These are phyloP conservation scores for Steinernema khuongi DNA, from an alignment of 1,140 invertebrate genomes.

Conservation along the genomic window DNA sequence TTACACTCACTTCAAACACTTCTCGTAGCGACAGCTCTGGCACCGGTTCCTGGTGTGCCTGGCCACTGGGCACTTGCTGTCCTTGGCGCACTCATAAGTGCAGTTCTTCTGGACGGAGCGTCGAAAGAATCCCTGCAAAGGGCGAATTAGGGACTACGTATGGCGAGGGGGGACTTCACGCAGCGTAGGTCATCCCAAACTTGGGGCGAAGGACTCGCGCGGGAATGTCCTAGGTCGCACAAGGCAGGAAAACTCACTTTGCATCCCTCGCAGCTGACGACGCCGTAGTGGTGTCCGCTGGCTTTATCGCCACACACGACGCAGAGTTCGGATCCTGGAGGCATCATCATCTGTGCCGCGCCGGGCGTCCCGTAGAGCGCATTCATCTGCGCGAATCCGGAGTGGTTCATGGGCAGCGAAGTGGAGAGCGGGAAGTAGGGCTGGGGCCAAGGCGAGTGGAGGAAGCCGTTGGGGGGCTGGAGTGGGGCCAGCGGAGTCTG, in stretches of 20 bases:
- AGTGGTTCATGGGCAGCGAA: background rate
- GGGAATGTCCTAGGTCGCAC: slow-evolving; percentile 36
- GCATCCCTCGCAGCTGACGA: slow-evolving; percentile 67
- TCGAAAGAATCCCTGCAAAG: slow-evolving; percentile 81
- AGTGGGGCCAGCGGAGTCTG: background rate
- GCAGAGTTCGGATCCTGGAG: slow-evolving; percentile 48
- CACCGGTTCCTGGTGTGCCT: slow-evolving; percentile 93
- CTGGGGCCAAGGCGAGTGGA: background rate
- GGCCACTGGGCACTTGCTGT: slow-evolving; percentile 89
- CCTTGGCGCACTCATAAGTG: slow-evolving; percentile 87
- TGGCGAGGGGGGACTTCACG: background rate
- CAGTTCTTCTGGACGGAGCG: slow-evolving; percentile 69
- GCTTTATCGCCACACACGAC: slow-evolving; percentile 61
- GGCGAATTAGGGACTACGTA: too few relatives aligned
- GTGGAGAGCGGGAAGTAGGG: background rate
- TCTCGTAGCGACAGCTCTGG: slow-evolving; percentile 94
- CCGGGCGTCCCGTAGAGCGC: background rate
- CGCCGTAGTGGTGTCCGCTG: slow-evolving; percentile 63
- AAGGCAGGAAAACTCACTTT: slow-evolving; percentile 63
- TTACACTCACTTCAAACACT: slow-evolving; percentile 71
- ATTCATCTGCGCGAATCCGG: background rate
- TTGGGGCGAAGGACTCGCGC: background rate
- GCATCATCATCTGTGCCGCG: slow-evolving; percentile 21
- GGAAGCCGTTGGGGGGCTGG: background rate
- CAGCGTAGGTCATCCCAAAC: background rate